phyloP scores from a whole-genome alignment of 2,888 invertebrate genomes.

The Xylota segnis region DNA sequence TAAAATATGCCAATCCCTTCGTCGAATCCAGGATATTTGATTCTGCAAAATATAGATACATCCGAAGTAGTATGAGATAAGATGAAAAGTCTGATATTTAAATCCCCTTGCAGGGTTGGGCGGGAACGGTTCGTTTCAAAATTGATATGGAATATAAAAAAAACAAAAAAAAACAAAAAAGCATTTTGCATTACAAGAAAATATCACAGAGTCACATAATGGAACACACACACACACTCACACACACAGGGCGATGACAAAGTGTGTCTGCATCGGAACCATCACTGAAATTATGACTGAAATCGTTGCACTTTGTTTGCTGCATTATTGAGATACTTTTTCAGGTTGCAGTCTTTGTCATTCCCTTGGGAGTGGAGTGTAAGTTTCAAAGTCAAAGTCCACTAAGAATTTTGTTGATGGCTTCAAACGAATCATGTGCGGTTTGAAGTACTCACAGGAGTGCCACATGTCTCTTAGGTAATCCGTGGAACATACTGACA shows the following conservation, averaged over 20 bases:
- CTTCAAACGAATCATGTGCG: not conserved
- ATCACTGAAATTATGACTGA: not conserved
- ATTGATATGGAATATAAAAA: conserved; percentile 13
- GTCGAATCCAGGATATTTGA: conserved; percentile 96
- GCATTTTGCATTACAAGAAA: not conserved
- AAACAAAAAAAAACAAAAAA: not conserved
- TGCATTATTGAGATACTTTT: not conserved
- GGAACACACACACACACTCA: too few relatives aligned
- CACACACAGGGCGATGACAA: not conserved
- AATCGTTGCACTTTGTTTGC: not conserved
- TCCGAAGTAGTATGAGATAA: conserved; percentile 51
- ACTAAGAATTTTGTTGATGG: not conserved
- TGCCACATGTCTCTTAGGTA: not conserved
- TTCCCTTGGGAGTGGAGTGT: not conserved
- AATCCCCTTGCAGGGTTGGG: not conserved
- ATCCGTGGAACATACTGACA: not conserved
- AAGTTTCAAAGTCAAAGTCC: not conserved
- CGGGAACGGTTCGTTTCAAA: not conserved
- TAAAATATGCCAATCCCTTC: conserved; percentile 96
- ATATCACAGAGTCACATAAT: conserved; percentile 7
- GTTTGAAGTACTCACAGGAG: too few relatives aligned
- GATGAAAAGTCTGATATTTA: conserved; percentile 48
- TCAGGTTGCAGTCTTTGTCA: not conserved
- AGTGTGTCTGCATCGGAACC: not conserved
- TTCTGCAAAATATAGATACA: conserved; percentile 82